Conservation (phyloP, 2,888 invertebrate genomes). For the Scrobipalpa atriplicella region DNA sequence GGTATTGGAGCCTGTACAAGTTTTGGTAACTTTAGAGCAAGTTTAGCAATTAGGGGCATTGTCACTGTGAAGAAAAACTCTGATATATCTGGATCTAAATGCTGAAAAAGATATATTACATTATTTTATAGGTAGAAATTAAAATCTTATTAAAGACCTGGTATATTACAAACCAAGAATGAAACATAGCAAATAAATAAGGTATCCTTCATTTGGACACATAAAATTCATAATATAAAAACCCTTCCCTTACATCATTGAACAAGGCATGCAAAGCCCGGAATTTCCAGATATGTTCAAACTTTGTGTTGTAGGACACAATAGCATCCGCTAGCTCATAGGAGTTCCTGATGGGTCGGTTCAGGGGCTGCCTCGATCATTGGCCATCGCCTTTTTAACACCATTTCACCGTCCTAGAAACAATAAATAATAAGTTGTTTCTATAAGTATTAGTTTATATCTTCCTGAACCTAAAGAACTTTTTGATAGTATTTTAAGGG, state of each 20-base stretch:
- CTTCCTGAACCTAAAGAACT: too few species aligned
- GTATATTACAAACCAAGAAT: too few species aligned
- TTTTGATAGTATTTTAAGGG: too few species aligned
- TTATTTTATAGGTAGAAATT: conserved; percentile 2
- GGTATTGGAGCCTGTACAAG: conserved; percentile 91
- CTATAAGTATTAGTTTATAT: not conserved
- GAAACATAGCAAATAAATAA: not conserved
- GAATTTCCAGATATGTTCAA: conserved; percentile 86
- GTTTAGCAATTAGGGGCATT: conserved; percentile 89
- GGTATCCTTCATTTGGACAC: not conserved
- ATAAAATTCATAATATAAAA: not conserved
- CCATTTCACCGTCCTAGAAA: conserved; percentile 69
- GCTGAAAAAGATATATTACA: conserved; percentile 66
- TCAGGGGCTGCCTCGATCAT: conserved; percentile 85
- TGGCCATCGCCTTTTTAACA: conserved; percentile 87
- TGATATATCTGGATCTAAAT: conserved; percentile 86
- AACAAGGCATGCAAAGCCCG: conserved; percentile 87
- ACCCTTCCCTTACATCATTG: conserved; percentile 77
- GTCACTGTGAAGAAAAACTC: conserved; percentile 87
- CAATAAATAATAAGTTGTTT: not conserved
- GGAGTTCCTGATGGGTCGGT: conserved; percentile 84
- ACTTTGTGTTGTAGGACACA: conserved; percentile 87
- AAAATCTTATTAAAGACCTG: too few species aligned
- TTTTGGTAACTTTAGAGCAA: conserved; percentile 91
- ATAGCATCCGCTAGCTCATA: conserved; percentile 87